Evolutionary conservation across 2,888 invertebrate genomes (phyloP).

Genomic region (Molorchus minor): DNA sequence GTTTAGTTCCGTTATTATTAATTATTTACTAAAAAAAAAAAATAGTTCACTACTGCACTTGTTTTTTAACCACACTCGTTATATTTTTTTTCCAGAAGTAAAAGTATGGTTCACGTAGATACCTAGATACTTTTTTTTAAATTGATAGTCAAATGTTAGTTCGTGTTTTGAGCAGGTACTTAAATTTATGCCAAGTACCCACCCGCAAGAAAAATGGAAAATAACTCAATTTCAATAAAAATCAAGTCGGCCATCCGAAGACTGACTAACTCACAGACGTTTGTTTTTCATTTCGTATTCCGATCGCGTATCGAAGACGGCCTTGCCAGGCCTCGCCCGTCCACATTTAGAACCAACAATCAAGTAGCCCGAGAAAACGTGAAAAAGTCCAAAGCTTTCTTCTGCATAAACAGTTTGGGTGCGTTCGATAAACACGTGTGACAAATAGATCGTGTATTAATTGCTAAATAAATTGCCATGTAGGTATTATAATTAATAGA

Average conservation of each 20-base stretch:
- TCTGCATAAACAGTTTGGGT: slow-evolving; percentile 2
- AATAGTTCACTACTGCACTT: too few relatives aligned
- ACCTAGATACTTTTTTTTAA: too few relatives aligned
- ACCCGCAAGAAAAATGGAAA: slow-evolving; percentile 17
- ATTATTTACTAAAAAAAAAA: too few relatives aligned
- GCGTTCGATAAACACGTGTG: slow-evolving; percentile 8
- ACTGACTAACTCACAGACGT: slow-evolving; percentile 18
- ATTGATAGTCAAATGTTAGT: too few relatives aligned
- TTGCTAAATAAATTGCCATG: too few relatives aligned
- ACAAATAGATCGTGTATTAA: not conserved
- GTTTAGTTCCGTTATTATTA: slow-evolving; percentile 11
- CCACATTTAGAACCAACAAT: slow-evolving; percentile 22
- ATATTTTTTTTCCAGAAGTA: too few relatives aligned
- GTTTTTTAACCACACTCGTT: too few relatives aligned
- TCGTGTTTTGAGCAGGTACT: too few relatives aligned
- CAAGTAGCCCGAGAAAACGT: slow-evolving; percentile 13
- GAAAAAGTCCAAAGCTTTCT: slow-evolving; percentile 25
- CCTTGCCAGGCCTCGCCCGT: slow-evolving; percentile 28
- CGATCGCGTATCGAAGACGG: slow-evolving; percentile 20
- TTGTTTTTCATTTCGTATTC: slow-evolving; percentile 27
- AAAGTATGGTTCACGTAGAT: too few relatives aligned
- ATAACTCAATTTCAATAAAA: slow-evolving; percentile 23
- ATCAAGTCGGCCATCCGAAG: slow-evolving; percentile 17
- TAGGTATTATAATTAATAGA: too few relatives aligned
- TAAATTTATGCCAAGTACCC: too few relatives aligned